Evolutionary conservation across 2,888 invertebrate species (phyloP), one percentile per base, ranked within the genome.

Genomic region (Scaptomyza tumidula): DNA sequence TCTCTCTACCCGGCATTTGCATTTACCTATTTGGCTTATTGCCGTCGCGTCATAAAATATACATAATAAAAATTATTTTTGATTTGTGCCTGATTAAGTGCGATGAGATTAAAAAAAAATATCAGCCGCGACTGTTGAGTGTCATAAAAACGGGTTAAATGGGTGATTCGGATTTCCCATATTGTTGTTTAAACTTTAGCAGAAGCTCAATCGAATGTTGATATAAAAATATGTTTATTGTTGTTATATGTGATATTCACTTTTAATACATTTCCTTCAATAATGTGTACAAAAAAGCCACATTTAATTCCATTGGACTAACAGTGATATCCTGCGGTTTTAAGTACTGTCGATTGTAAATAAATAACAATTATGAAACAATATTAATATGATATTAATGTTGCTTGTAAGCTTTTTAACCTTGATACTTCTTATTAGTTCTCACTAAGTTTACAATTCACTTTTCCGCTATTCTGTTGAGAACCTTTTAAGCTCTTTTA

Each of bases 1-100:
- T 14, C n/a, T 19, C 19, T 19, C 19, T 3, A 19, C n/a, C 19
- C 3, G 10, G 3, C n/a, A 33, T 19, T 19, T 19, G 7, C 6
- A 39, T 58, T 45, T 43, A 59, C 49, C 48, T 69, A 44, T 24
- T 60, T 53, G 49, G 16, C 49, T 80, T 71, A 84, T 75, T 58
- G 63, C 56, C 58, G n/a, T 44, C 7, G 14, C 16, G 48, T 24
- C 31, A 44, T 76, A 80, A 86, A 78, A 85, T 68, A 76, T 71
- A 54, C 31, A 60, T 35, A 41, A 75, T 66, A 70, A 69, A 52
- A 57, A 24, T 24, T 59, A 58, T 49, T 50, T 70, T 43, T 67
- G 69, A 76, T 69, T 72, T 69, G 57, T 29, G 52, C 58, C 66
- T 65, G 81, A 72, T 86, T 80, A 78, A 75, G 61, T 80, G 65